Evolutionary conservation across 2,888 invertebrate genomes (phyloP).

Genomic region (Eupithecia exiguata): DNA sequence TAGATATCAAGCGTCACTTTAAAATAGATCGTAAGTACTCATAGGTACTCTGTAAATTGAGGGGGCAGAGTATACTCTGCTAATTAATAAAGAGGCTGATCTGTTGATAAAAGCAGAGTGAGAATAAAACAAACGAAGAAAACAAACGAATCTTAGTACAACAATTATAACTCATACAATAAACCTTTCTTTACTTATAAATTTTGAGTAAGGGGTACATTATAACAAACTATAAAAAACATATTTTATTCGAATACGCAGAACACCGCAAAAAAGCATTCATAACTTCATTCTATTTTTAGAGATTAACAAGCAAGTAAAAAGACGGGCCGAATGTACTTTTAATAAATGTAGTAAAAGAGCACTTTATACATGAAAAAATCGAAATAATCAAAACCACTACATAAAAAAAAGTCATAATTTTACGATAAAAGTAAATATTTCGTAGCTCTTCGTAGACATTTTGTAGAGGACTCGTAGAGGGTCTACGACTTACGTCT

Average conservation of each 20-base stretch:
- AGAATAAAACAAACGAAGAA: no score
- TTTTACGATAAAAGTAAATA: no score
- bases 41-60: no score
- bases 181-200: no score
- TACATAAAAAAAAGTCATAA: background rate
- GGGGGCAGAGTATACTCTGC: no score
- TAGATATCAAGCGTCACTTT: no score
- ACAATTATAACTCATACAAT: no score
- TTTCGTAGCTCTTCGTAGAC: slow-evolving; percentile 27
- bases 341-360: background rate
- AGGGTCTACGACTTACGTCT: slow-evolving; percentile 27
- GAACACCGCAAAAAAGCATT: background rate
- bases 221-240: background rate
- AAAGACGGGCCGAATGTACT: background rate
- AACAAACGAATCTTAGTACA: no score
- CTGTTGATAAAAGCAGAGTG: no score
- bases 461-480: slow-evolving; percentile 27
- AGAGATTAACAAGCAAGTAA: background rate
- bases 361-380: background rate
- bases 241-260: background rate
- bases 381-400: background rate
- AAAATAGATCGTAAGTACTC: no score
- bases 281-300: background rate
- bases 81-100: no score
- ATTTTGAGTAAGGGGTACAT: no score